Percentiles rank a stretch among this genome's conserved stretches.
Evolutionary conservation across 1,140 invertebrate genomes (phyloP).

Genomic region (Notospermus geniculatus): DNA sequence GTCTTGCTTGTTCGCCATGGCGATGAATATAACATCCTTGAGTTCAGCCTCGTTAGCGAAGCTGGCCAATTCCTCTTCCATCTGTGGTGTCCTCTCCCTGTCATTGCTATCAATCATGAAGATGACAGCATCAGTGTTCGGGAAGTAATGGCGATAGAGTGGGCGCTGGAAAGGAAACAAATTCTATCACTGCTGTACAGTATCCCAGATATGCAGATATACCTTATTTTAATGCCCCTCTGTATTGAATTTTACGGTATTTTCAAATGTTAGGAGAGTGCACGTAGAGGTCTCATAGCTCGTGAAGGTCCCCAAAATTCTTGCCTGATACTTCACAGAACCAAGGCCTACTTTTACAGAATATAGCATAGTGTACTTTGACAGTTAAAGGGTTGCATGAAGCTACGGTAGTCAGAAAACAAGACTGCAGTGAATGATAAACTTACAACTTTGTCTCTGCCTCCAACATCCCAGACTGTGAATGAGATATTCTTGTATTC

Average conservation of each 20-base stretch:
- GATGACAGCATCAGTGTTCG: slow-evolving; percentile 45
- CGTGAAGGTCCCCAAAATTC: too few species aligned
- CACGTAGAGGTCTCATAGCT: too few species aligned
- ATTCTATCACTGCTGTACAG: not conserved
- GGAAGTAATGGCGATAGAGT: slow-evolving; percentile 49
- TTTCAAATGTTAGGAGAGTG: too few species aligned
- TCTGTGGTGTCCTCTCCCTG: slow-evolving; percentile 40
- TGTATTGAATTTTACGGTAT: too few species aligned
- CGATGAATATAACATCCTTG: slow-evolving; percentile 90
- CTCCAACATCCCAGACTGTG: slow-evolving; percentile 52
- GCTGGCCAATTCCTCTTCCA: slow-evolving; percentile 45
- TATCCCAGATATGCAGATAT: too few species aligned
- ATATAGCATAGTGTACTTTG: too few species aligned
- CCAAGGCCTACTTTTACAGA: too few species aligned
- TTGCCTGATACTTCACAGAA: too few species aligned
- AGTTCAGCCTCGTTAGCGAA: slow-evolving; percentile 82
- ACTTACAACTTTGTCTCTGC: slow-evolving; percentile 48
- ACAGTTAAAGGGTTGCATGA: too few species aligned
- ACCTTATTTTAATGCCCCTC: too few species aligned
- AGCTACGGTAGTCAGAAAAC: too few species aligned
- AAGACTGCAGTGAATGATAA: too few species aligned
- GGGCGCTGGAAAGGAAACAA: slow-evolving; percentile 36
- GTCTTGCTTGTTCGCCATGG: slow-evolving; percentile 98
- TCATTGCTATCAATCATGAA: slow-evolving; percentile 49
- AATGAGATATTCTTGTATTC: slow-evolving; percentile 53